Conservation (phyloP, 2,797 vertebrate species). For the Oryzias sinensis region DNA sequence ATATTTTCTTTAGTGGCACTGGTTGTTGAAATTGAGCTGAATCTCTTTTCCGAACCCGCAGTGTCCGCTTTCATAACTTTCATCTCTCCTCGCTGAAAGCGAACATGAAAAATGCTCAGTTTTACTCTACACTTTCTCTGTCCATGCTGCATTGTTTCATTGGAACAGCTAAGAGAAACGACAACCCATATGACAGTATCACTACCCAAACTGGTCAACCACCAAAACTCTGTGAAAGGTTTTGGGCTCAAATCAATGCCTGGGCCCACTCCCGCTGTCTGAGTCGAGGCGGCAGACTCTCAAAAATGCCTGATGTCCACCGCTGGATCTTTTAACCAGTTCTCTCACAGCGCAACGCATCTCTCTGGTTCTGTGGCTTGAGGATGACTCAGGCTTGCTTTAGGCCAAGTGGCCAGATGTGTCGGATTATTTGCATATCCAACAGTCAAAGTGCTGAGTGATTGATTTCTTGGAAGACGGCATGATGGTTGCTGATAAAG, state of each 20-base stretch:
- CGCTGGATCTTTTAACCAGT: too few relatives aligned
- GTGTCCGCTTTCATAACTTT: constrained; percentile 71
- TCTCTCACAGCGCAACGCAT: too few relatives aligned
- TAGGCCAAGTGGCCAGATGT: constrained; percentile 80
- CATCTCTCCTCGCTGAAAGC: constrained; percentile 70
- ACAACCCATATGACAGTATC: constrained; percentile 63
- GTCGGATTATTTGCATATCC: constrained; percentile 89
- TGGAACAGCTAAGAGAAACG: constrained; percentile 57
- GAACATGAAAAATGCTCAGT: constrained; percentile 54
- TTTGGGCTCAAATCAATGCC: constrained; percentile 21
- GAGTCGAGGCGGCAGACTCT: neutral
- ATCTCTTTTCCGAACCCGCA: constrained; percentile 5
- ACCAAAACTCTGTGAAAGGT: constrained; percentile 48
- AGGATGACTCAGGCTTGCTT: constrained; percentile 61
- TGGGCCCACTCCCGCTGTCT: neutral
- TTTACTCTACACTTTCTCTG: constrained; percentile 58
- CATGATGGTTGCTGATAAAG: constrained; percentile 51
- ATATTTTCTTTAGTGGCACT: constrained; percentile 27
- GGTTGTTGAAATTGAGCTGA: constrained; percentile 21
- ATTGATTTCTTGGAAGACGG: constrained; percentile 88
- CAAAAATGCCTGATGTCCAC: neutral
- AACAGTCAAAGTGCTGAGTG: constrained; percentile 74
- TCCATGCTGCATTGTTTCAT: constrained; percentile 54
- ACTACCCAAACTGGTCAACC: constrained; percentile 67
- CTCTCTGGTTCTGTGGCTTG: constrained; percentile 18